Evolutionary conservation across 2,888 invertebrate species (phyloP).

Genomic region (Tipula vernalis): DNA sequence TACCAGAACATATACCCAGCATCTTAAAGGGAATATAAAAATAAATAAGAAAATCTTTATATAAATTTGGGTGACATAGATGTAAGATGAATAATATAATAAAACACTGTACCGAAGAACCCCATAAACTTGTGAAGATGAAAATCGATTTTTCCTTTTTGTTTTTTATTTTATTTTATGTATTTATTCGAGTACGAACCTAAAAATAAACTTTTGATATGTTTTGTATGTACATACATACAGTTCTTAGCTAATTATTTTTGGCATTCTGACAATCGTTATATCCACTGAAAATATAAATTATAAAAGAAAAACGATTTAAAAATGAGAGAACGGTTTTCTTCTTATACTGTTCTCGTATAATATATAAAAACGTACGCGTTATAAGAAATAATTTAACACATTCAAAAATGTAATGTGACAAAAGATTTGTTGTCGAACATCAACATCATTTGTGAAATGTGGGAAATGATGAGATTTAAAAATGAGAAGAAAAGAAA

Average conservation of each 20-base stretch:
- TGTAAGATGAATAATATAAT: neutral
- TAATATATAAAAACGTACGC: neutral
- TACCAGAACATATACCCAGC: neutral
- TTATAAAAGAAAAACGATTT: neutral
- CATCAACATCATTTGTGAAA: slow-evolving; percentile 4
- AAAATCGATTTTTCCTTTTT: neutral
- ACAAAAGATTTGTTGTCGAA: slow-evolving; percentile 4
- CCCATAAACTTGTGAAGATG: neutral
- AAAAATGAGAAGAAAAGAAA: neutral
- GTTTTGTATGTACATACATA: neutral
- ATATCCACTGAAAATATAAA: neutral
- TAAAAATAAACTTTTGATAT: neutral
- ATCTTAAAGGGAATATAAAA: neutral
- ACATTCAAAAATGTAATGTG: slow-evolving; percentile 4
- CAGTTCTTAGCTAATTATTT: neutral
- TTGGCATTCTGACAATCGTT: neutral
- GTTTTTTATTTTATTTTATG: neutral
- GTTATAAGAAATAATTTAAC: slow-evolving; percentile 4
- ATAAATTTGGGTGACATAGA: neutral
- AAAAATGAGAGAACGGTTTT: neutral
- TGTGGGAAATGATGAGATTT: slow-evolving; percentile 4
- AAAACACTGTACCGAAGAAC: neutral
- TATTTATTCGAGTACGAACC: neutral
- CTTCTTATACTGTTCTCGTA: neutral
- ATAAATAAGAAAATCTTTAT: neutral